A percentile compares a stretch with the other conserved stretches of the same genome.
phyloP scores from a whole-genome alignment of 2,888 invertebrate genomes.

The Drosophila merina region DNA sequence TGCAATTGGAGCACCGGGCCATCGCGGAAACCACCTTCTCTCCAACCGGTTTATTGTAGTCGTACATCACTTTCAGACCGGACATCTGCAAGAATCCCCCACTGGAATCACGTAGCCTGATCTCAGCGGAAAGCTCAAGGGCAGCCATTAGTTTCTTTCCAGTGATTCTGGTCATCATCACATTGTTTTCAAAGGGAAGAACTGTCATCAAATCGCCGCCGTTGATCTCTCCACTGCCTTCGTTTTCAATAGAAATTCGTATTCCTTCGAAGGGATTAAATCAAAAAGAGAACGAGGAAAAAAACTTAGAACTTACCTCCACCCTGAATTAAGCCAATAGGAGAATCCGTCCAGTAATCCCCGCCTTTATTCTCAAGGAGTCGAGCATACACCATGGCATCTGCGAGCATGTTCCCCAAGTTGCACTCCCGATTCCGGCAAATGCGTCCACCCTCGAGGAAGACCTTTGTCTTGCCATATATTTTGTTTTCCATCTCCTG shows the following conservation, averaged over 20 bases:
- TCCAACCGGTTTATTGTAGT: constrained; percentile 87
- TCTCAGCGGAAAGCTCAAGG: constrained; percentile 88
- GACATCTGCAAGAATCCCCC: constrained; percentile 94
- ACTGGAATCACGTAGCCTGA: constrained; percentile 84
- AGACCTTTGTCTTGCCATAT: constrained; percentile 89
- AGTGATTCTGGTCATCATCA: constrained; percentile 87
- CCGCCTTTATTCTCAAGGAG: constrained; percentile 83
- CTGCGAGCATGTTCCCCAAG: constrained; percentile 92
- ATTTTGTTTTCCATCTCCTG: constrained; percentile 85
- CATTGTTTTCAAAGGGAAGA: constrained; percentile 90
- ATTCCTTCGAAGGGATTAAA: constrained; percentile 83
- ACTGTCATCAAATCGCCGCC: constrained; percentile 89
- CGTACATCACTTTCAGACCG: constrained; percentile 89
- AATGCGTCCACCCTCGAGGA: constrained; percentile 87
- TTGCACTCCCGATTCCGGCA: constrained; percentile 92
- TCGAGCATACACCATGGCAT: constrained; percentile 87
- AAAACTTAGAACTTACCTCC: constrained; percentile 85
- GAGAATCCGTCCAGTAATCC: constrained; percentile 90
- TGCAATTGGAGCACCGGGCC: constrained; percentile 89
- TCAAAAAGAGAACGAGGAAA: background rate
- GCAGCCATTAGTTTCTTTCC: constrained; percentile 87
- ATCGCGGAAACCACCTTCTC: constrained; percentile 87
- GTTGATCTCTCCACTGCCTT: constrained; percentile 86
- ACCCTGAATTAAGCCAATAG: constrained; percentile 90
- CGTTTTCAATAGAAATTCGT: constrained; percentile 87